These are phyloP conservation scores for Augochlorella aurata DNA, from an alignment of 2,888 invertebrate genomes.

Conservation along the genomic window DNA sequence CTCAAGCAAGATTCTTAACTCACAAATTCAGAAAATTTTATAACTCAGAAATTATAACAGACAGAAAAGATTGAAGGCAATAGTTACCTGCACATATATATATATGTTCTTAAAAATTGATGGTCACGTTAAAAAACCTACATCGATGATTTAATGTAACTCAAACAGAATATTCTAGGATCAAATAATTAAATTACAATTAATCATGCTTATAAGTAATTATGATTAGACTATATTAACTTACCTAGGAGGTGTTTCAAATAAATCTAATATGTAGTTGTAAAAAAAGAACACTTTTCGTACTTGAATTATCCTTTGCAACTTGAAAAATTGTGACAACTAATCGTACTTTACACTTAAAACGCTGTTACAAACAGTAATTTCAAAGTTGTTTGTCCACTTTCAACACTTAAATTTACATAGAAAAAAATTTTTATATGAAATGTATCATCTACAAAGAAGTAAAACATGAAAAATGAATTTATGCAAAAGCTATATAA, in stretches of 20 bases:
- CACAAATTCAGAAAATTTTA: not conserved
- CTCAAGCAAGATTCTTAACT: not conserved
- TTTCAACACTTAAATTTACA: not conserved
- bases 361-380: constrained; percentile 3
- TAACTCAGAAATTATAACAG: not conserved
- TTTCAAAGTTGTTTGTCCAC: not conserved
- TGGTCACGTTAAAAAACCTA: not conserved
- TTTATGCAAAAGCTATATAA: not conserved
- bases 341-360: constrained; percentile 18
- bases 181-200: constrained; percentile 2
- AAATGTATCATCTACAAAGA: not conserved
- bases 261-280: constrained; percentile 35
- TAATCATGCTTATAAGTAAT: not conserved
- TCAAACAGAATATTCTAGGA: not conserved
- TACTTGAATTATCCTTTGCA: constrained; percentile 5
- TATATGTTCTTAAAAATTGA: too few relatives aligned
- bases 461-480: not conserved
- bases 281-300: constrained; percentile 5
- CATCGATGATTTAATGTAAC: not conserved
- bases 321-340: not conserved
- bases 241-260: constrained; percentile 54
- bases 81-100: not conserved
- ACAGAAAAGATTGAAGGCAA: not conserved
- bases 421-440: not conserved
- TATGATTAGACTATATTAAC: constrained; percentile 29